phyloP scores from a whole-genome alignment of 2,113 vertebrate species.

The Redunca redunca region DNA sequence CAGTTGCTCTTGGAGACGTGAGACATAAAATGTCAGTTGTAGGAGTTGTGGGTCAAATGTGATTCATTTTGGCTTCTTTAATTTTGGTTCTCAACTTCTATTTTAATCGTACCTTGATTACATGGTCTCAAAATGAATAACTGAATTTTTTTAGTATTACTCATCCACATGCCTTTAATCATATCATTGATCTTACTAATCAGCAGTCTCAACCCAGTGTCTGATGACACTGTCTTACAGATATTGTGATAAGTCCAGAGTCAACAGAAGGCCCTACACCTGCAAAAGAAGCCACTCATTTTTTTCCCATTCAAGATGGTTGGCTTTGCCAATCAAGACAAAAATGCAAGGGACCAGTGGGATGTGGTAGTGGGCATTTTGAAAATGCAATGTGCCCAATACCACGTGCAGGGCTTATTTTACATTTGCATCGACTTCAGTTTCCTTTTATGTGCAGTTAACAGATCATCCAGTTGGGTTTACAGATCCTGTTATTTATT shows the following conservation, averaged over 20 bases:
- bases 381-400: not conserved
- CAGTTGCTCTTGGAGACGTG: not conserved
- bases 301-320: not conserved
- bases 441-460: not conserved
- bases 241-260: not conserved
- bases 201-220: not conserved
- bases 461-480: not conserved
- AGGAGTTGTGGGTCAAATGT: not conserved
- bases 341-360: not conserved
- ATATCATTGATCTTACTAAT: not conserved
- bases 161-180: not conserved
- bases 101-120: conserved; percentile 6
- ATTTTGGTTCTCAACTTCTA: not conserved
- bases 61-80: not conserved
- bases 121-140: not conserved
- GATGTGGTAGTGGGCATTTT: not conserved
- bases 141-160: not conserved
- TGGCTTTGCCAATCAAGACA: not conserved
- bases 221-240: not conserved
- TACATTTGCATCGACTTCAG: not conserved
- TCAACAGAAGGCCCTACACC: not conserved
- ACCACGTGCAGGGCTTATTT: not conserved
- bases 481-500: not conserved
- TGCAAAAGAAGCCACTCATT: not conserved
- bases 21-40: not conserved